A percentile compares a stretch with the other conserved stretches of the same genome.
These are phyloP conservation scores for Xestia c-nigrum DNA, from an alignment of 2,888 invertebrate genomes.

Conservation along the genomic window DNA sequence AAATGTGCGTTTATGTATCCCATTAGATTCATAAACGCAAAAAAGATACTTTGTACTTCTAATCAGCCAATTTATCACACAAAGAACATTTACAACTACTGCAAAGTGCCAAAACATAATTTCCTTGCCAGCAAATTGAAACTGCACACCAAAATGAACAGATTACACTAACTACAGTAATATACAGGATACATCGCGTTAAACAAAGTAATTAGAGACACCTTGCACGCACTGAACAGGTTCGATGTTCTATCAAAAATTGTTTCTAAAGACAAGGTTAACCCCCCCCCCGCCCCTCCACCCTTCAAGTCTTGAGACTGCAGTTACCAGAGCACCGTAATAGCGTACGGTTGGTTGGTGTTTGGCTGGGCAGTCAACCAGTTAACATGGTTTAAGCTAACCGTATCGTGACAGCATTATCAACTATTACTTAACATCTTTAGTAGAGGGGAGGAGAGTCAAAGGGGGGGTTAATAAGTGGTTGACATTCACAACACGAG, in stretches of 20 bases:
- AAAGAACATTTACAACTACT: not conserved
- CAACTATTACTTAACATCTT: slow-evolving; percentile 28
- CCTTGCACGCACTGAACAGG: slow-evolving; percentile 42
- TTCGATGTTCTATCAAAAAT: slow-evolving; percentile 52
- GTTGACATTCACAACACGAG: slow-evolving; percentile 1
- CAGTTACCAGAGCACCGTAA: slow-evolving; percentile 66
- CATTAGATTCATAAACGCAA: not conserved
- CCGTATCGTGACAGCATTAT: slow-evolving; percentile 59
- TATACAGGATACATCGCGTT: slow-evolving; percentile 54
- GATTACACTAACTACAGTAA: slow-evolving; percentile 18
- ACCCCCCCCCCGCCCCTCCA: not conserved
- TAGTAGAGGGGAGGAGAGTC: not conserved
- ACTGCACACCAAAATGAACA: slow-evolving; percentile 2
- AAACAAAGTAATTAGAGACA: slow-evolving; percentile 38
- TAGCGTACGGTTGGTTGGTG: slow-evolving; percentile 29
- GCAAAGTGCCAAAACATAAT: not conserved
- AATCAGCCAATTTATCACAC: not conserved
- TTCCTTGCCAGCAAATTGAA: slow-evolving; percentile 5
- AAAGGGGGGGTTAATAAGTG: no score
- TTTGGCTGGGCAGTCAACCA: slow-evolving; percentile 49
- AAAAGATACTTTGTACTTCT: not conserved
- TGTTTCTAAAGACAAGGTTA: slow-evolving; percentile 61
- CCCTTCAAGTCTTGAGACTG: slow-evolving; percentile 12
- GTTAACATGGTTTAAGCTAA: slow-evolving; percentile 52
- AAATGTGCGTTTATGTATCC: not conserved